Evolutionary conservation across 2,797 vertebrate species (phyloP), one percentile per base, ranked within the genome.

Genomic region (Lophius americanus): DNA sequence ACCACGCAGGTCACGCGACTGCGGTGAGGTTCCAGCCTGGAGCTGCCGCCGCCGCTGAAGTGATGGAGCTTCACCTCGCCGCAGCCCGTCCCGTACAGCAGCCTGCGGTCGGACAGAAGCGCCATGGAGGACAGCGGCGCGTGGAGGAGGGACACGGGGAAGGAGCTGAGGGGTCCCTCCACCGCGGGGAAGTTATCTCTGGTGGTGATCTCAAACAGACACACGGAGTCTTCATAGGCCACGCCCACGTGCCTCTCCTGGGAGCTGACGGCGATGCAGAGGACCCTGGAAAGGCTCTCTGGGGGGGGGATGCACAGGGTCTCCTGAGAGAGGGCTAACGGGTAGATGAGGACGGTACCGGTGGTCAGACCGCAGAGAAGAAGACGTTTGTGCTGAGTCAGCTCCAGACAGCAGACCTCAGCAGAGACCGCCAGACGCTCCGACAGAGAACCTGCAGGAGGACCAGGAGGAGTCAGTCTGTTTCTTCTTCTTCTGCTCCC

Each of bases 321-420:
- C 2, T 95, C 94, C 63, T 92, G 91, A 37, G 83, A 86, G 23
- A 91, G 85, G 0, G 82, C 82, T 51, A 95, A 60, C 0, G 95
- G 95, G 78, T 95, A 95, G 81, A 93, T 93, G 12, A 96, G 90
- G 49, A 95, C 84, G 0, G 92, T 92, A 13, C 95, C 95, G 0
- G 93, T 93, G 3, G 39, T 57, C 9, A 96, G 73, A 2, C 95
- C 95, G 0, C 89, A 93, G 42, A 94, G 84, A 7, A 97, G 92
- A n/a, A 96, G 82, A 7, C 88, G 84, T 23, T 85, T 93, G 54
- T 85, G 69, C 73, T 95, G 90, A 0, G 93, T 90, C 2, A 91
- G 55, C 64, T 94, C 94, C 86, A 96, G 82, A n/a, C 94, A 95
- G 55, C 79, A 88, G 11, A 93, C 93, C 57, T 88, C 67, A 0